Base-by-base conservation (phyloP, 2,797 vertebrate genomes). In the Ispidina picta region DNA sequence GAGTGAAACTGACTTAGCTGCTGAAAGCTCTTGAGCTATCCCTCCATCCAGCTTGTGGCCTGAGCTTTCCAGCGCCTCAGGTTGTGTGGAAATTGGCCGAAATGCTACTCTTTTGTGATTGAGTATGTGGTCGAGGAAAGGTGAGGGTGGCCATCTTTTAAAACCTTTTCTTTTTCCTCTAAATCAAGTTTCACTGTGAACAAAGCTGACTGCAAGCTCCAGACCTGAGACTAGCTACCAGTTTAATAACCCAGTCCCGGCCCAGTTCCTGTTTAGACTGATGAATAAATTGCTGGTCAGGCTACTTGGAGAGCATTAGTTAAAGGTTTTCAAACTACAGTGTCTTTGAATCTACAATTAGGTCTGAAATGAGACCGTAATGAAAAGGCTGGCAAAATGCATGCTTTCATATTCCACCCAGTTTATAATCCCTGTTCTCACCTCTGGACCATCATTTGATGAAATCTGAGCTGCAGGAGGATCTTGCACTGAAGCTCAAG, bases 41-140 rank as follows among this genome's bases (percentile, higher is more conserved):
- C 22, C 19, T 70, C 49, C 44, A 25, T 3, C 5, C 46, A 13
- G 17, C 4, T 41, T 29, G 76, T 71, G 41, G 22, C 10, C 14
- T 15, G 28, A 44, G 37, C 3, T 54, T 85, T 74, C 31, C 14
- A 2, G 37, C 60, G 72, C 15, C 11, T 37, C 17, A 56, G 41
- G 12, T 6, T n/a, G 14, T 16, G 28, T 0, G 4, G 58, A 39
- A 52, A 44, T 44, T 18, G 35, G 28, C 26, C 22, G 68, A 71
- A 1, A 0, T 1, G 3, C 43, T 31, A 2, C 1, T 2, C 8
- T 16, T 33, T 72, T 64, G 28, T 62, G 43, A 15, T 28, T 10
- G 20, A 54, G 12, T 28, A 6, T 69, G 26, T 20, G 44, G 25
- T n/a, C 55, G 85, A 22, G 31, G 25, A 81, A 62, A 62, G 55